Evolutionary conservation across 2,888 invertebrate species (phyloP).

Genomic region (Strigamia crassipes): DNA sequence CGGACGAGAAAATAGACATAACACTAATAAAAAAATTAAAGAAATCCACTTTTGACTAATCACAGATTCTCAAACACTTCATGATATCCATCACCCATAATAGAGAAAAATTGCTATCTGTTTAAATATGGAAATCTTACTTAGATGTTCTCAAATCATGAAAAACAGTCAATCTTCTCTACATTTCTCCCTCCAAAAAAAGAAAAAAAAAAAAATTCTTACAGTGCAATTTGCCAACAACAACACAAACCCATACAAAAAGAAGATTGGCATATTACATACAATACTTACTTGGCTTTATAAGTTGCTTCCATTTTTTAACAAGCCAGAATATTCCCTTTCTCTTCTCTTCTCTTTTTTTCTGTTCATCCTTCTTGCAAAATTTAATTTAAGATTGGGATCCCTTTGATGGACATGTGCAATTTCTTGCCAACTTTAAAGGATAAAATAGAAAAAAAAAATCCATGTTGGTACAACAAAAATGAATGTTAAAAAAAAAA

Average conservation of each 20-base stretch:
- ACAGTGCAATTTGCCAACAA: not conserved
- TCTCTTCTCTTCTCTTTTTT: not conserved
- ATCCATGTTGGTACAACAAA: not conserved
- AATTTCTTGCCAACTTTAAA: not conserved
- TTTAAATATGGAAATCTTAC: not conserved
- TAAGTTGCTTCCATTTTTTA: not conserved
- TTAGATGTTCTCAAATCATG: not conserved
- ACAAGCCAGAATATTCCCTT: not conserved
- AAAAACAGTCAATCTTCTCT: not conserved
- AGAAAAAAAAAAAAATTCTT: not conserved
- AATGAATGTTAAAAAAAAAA: too few species aligned
- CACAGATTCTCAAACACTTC: too few species aligned
- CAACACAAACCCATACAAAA: not conserved
- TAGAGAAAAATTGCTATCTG: too few species aligned
- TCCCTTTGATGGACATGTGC: constrained; percentile 2
- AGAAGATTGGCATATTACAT: constrained; percentile 10
- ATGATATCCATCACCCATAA: too few species aligned
- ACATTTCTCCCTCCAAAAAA: not conserved
- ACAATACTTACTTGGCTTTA: not conserved
- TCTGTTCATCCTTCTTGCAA: not conserved
- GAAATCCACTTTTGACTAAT: too few species aligned
- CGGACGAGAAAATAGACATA: too few species aligned
- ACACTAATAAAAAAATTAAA: too few species aligned
- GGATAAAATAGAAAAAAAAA: not conserved
- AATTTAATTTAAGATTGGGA: constrained; percentile 10